Conservation (phyloP, 1,140 invertebrate species). For the Lucilia cuprina region DNA sequence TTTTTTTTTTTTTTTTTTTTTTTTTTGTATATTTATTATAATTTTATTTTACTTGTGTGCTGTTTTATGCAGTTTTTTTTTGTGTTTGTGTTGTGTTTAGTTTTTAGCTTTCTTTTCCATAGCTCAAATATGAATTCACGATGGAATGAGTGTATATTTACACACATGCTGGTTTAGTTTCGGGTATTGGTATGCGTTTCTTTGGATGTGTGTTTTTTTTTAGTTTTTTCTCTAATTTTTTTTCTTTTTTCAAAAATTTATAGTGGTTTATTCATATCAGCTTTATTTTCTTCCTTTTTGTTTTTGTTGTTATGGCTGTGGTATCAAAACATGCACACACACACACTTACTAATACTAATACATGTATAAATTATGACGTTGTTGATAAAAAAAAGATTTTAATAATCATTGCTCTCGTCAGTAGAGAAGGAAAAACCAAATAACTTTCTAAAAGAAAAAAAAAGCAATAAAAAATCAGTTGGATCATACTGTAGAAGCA, state of each 20-base stretch:
- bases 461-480: neutral
- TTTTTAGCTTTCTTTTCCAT: no score
- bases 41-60: no score
- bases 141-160: no score
- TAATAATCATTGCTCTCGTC: conserved; percentile 26
- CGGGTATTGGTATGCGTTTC: neutral
- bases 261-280: conserved; percentile 17
- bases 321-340: neutral
- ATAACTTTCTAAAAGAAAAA: no score
- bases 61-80: neutral
- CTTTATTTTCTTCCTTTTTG: neutral
- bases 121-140: no score
- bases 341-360: neutral
- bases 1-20: no score
- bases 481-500: no score
- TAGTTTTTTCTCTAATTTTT: neutral
- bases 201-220: neutral
- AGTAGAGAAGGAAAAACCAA: neutral
- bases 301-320: neutral
- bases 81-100: neutral
- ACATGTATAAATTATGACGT: conserved; percentile 19
- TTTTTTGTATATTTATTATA: no score
- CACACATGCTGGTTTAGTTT: no score
- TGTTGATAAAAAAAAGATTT: conserved; percentile 31
- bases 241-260: conserved; percentile 4